Evolutionary conservation across 2,113 vertebrate genomes (phyloP), one percentile per base, ranked within the genome.

Genomic region (Tamias sibiricus): DNA sequence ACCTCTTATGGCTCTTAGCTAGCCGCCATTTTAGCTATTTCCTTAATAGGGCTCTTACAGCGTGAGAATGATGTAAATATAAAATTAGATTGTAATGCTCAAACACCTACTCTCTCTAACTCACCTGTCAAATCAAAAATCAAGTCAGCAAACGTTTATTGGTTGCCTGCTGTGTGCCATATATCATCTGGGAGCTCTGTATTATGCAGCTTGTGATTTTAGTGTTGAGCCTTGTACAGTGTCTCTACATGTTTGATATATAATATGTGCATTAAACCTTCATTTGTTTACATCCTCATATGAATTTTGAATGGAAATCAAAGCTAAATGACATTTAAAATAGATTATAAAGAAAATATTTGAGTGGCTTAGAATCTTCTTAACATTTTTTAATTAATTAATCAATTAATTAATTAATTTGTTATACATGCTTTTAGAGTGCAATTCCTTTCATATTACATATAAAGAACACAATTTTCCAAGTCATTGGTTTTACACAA

Each of bases 301-400:
- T 20, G 77, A 80, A 80, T 77, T 95, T 83, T 83, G 62, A 83
- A 44, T 44, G 91, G 47, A 93, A 90, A 83, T 83, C 4, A 44
- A 88, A 85, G 13, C 16, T 66, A 66, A 81, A 69, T 59, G 28
- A 83, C 14, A 40, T 49, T 42, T 44, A 82, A 42, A 71, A 57
- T 57, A 81, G n/a, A 76, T 76, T 81, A 49, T 44, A 83, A 68
- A 64, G 62, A 89, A 80, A 47, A 35, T 80, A 85, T 35, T 85
- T 94, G 9, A 72, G 62, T 32, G 71, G 20, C 71, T 84, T 66
- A 81, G 81, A 75, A 64, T 90, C 57, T 49, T 80, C 22, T 80
- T 42, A 44, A 7, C 26, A 30, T 47, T n/a, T n/a, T n/a, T n/a
- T n/a, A n/a, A n/a, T n/a, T n/a, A n/a, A n/a, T n/a, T n/a, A n/a